Percentiles rank a stretch among this genome's conserved stretches.
These are phyloP conservation scores for Coregonus clupeaformis DNA, from an alignment of 2,113 vertebrate species.

Conservation along the genomic window DNA sequence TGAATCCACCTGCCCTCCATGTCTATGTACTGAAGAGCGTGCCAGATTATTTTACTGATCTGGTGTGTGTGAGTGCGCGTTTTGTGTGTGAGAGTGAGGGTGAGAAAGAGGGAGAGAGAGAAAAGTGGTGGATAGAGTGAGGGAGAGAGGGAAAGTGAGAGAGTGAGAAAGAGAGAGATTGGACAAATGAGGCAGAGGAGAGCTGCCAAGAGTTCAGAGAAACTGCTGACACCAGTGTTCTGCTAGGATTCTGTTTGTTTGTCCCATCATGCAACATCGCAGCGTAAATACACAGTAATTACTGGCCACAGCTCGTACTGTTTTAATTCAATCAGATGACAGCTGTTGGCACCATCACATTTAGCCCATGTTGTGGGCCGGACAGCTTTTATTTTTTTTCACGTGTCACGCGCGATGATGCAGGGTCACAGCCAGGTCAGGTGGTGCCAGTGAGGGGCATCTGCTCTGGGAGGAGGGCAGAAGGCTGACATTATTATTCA, in stretches of 20 bases:
- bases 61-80: neutral
- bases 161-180: neutral
- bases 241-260: neutral
- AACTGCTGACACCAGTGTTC: neutral
- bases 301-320: neutral
- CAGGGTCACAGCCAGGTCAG: constrained; percentile 40
- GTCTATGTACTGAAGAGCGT: no score
- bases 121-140: neutral
- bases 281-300: constrained; percentile 35
- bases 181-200: neutral
- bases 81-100: neutral
- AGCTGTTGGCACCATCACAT: neutral
- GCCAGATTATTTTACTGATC: no score
- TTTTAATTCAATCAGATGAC: constrained; percentile 3
- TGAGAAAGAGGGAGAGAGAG: neutral
- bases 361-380: neutral
- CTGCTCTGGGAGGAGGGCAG: constrained; percentile 47
- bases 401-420: neutral
- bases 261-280: neutral
- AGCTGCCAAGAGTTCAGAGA: neutral
- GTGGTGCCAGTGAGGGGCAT: constrained; percentile 58
- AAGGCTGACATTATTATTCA: constrained; percentile 56
- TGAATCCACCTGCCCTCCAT: no score
- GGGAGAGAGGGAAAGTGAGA: neutral
- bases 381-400: constrained; percentile 12